Evolutionary conservation across 2,113 vertebrate genomes (phyloP), one percentile per base, ranked within the genome.

Genomic region (Atrichornis clamosus): DNA sequence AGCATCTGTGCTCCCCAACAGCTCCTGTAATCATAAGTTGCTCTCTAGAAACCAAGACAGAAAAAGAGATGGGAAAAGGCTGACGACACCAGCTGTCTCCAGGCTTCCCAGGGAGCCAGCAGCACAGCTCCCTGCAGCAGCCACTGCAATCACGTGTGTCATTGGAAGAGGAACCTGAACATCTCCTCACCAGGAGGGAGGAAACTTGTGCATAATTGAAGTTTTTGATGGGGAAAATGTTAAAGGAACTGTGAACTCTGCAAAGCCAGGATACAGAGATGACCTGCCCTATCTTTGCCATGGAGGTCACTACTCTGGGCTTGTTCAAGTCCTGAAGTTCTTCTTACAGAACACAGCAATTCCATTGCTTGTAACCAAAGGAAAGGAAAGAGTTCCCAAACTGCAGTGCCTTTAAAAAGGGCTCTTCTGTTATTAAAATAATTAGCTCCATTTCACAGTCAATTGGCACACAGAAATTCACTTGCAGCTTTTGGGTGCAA

Each of bases 361-460:
- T 19, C 11, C 20, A 12, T 14, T 12, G 6, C 5, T 2, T 0
- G 3, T 3, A 65, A 63, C 21, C 33, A 32, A 56, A 74, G 28
- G 18, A 21, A 78, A 47, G 72, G 27, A 35, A 28, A 4, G 50
- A 53, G 27, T 42, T 53, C 44, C 68, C 18, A 10, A 65, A 39
- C 15, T 4, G 19, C 1, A 33, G 47, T 0, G 1, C 28, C 74
- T 74, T 78, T 37, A 28, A 60, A 74, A 68, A 37, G 7, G 27
- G 49, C 50, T 41, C 24, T 28, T 87, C 78, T 67, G 72, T 67
- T 90, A 77, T 53, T 59, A 95, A 81, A 96, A 81, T 44, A 50
- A 81, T 89, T 50, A 79, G 58, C 55, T 79, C 69, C 35, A 52
- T 84, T 81, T 88, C 88, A 76, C 64, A 96, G 77, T 24, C 88